Conservation (phyloP, 2,888 invertebrate genomes). For the Amblyteles armatorius region DNA sequence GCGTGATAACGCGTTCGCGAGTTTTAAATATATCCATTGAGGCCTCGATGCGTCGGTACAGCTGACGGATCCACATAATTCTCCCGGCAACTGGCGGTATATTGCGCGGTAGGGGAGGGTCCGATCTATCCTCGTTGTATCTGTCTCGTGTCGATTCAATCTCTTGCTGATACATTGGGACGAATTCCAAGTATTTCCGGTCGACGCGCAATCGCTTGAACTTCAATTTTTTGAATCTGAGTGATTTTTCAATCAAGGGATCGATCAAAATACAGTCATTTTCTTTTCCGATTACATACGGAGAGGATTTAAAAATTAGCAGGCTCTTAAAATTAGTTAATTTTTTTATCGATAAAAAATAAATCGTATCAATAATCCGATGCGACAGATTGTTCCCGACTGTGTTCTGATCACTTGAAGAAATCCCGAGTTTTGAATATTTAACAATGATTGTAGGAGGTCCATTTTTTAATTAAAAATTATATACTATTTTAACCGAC, state of each 20-base stretch:
- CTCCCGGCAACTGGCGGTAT: slow-evolving; percentile 93
- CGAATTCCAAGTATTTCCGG: slow-evolving; percentile 90
- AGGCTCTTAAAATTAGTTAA: too few species aligned
- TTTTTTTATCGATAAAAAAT: neutral
- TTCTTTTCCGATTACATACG: neutral
- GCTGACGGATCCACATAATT: slow-evolving; percentile 93
- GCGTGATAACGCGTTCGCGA: slow-evolving; percentile 85
- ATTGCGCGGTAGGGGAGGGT: slow-evolving; percentile 90
- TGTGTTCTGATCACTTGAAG: too few species aligned
- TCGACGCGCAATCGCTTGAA: slow-evolving; percentile 91
- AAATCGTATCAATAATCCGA: neutral
- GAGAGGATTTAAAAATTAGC: too few species aligned
- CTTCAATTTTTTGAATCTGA: slow-evolving; percentile 90
- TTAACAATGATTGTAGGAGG: neutral
- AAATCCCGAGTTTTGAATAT: too few species aligned
- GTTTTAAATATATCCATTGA: slow-evolving; percentile 89
- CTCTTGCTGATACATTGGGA: slow-evolving; percentile 89
- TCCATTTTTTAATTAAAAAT: neutral
- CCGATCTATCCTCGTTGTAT: slow-evolving; percentile 92
- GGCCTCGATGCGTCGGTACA: slow-evolving; percentile 89
- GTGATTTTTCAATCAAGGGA: neutral
- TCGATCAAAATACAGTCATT: neutral
- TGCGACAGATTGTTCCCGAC: too few species aligned
- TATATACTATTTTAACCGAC: neutral
- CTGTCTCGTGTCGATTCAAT: slow-evolving; percentile 90